A percentile compares a stretch with the other conserved stretches of the same genome.
phyloP scores from a whole-genome alignment of 1,140 invertebrate species.

The Drosophila prosaltans region DNA sequence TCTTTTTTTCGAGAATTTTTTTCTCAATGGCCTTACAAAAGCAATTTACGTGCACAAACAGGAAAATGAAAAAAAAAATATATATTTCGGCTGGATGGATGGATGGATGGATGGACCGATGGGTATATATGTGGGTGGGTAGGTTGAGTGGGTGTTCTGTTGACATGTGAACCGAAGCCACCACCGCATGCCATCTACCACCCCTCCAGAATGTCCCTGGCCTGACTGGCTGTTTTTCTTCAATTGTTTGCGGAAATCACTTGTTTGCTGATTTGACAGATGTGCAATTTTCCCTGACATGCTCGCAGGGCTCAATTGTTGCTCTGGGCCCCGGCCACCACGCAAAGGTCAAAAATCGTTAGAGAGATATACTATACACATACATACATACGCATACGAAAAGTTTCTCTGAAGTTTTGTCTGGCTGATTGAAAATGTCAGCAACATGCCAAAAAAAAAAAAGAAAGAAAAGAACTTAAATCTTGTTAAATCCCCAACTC shows the following conservation, averaged over 20 bases:
- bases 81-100: conserved; percentile 43
- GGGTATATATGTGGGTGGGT: neutral
- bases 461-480: conserved; percentile 31
- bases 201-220: conserved; percentile 35
- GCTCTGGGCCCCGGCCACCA: conserved; percentile 4
- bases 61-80: conserved; percentile 9
- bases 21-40: conserved; percentile 74
- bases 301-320: conserved; percentile 54
- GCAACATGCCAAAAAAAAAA: conserved; percentile 40
- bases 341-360: conserved; percentile 52
- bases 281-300: conserved; percentile 80
- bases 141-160: conserved; percentile 5
- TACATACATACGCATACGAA: conserved; percentile 7
- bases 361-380: neutral
- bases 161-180: conserved; percentile 59
- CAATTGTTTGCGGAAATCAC: conserved; percentile 81
- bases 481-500: conserved; percentile 13
- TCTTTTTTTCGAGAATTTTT: conserved; percentile 49
- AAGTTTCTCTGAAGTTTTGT: conserved; percentile 29
- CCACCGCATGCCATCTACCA: conserved; percentile 41
- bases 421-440: conserved; percentile 76
- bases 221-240: conserved; percentile 72
- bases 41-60: conserved; percentile 82
- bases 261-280: conserved; percentile 82
- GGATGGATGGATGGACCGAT: conserved; percentile 30